Base-by-base conservation (phyloP, 2,797 vertebrate genomes). In the Melanotaenia pygmaea region DNA sequence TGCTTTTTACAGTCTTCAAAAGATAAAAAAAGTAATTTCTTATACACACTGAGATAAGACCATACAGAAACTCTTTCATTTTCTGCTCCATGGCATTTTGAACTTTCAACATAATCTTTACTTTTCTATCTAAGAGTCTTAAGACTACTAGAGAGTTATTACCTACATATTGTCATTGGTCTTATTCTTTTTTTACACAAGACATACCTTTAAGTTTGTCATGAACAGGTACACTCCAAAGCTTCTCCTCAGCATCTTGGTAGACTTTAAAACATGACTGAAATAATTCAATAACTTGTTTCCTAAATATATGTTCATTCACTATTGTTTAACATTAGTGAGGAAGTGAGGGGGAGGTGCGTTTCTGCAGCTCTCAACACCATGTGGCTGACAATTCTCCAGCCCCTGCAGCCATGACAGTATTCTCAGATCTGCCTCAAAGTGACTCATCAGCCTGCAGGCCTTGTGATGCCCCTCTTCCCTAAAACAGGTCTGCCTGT, bases 1-100 rank as follows among this genome's bases (percentile, higher is more conserved):
- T 79, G 64, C 77, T 92, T 89, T 85, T 75, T 70, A 64, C 70
- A 81, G 83, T 70, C 84, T 74, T 81, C 70, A 74, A 72, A 71
- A 91, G 87, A 91, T 89, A 85, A 32, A 57, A 54, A 89, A 90
- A 92, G 87, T 88, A 73, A 92, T 90, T 88, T 90, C 79, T 86
- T 82, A 85, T 81, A 85, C 83, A 81, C 63, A 66, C 50, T 74
- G 61, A 84, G 88, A 92, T 91, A 92, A 91, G 80, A 79, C 80
- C 43, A 22, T 3, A 67, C 28, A 51, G 79, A 85, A 86, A 74
- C 64, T 32, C 82, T 86, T 85, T 85, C 67, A 84, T 90, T 89
- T 89, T 85, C 79, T 82, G 51, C 83, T 67, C 32, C 64, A 24
- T 82, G 79, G 63, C 81, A 88, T 85, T 89, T 89, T 88, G 80